Conservation (phyloP, 1,140 invertebrate genomes). For the Drosophila sechellia region DNA sequence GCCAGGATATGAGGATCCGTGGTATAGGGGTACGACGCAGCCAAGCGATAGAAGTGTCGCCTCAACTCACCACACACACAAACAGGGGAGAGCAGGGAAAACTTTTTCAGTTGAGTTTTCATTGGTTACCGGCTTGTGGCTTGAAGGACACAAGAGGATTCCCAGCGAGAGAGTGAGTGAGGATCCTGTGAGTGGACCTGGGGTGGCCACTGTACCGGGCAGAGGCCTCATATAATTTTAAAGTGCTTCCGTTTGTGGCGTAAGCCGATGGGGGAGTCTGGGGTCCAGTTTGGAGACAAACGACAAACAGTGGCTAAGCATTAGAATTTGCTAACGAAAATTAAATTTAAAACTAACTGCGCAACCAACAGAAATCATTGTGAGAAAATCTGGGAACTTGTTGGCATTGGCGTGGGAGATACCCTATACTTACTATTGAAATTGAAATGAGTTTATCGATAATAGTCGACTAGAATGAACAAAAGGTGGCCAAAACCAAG, state of each 20-base stretch:
- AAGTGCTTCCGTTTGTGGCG: constrained; percentile 81
- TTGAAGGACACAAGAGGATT: constrained; percentile 64
- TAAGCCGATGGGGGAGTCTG: constrained; percentile 29
- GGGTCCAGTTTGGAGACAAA: constrained; percentile 43
- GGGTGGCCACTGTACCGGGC: constrained; percentile 12
- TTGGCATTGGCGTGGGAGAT: background rate
- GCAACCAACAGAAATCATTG: constrained; percentile 43
- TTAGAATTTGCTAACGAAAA: constrained; percentile 66
- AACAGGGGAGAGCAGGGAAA: constrained; percentile 39
- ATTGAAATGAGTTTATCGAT: too few relatives aligned
- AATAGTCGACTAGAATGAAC: too few relatives aligned
- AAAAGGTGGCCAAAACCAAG: background rate
- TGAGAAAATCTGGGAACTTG: background rate
- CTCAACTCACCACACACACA: constrained; percentile 30
- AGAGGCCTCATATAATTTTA: constrained; percentile 81
- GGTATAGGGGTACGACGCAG: constrained; percentile 23
- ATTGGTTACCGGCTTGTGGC: constrained; percentile 81
- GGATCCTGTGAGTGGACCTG: background rate
- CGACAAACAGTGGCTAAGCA: constrained; percentile 71
- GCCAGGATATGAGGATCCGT: constrained; percentile 5
- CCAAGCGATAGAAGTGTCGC: constrained; percentile 56
- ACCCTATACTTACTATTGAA: background rate
- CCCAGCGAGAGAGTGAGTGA: constrained; percentile 8
- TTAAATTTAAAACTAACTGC: constrained; percentile 71
- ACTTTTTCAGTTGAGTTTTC: constrained; percentile 79